Evolutionary conservation across 2,888 invertebrate genomes (phyloP).

Genomic region (Lagria hirta): DNA sequence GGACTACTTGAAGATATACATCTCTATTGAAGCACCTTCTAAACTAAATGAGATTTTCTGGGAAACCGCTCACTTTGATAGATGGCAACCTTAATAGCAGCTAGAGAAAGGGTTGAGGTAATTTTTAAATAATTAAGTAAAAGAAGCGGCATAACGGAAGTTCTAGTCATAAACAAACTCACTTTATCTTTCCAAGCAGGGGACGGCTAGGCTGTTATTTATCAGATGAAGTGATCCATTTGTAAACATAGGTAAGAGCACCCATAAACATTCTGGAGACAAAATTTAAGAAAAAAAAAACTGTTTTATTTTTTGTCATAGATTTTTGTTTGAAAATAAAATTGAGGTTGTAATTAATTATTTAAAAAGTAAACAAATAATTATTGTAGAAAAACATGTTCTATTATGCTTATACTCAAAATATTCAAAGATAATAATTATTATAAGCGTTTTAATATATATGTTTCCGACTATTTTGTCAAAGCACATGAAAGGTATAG

Average conservation of each 20-base stretch:
- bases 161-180: slow-evolving; percentile 9
- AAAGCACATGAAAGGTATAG: no score
- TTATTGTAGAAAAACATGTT: no score
- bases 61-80: slow-evolving; percentile 11
- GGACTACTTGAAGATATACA: slow-evolving; percentile 16
- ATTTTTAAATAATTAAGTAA: slow-evolving; percentile 22
- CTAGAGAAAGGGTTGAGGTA: slow-evolving; percentile 13
- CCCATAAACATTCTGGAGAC: slow-evolving; percentile 33
- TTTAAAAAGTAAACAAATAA: no score
- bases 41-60: slow-evolving; percentile 19
- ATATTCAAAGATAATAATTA: no score
- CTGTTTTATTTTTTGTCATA: no score
- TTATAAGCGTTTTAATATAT: no score
- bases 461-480: no score
- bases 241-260: slow-evolving; percentile 39
- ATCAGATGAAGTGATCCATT: slow-evolving; percentile 31
- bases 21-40: slow-evolving; percentile 16
- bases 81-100: slow-evolving; percentile 11
- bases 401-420: no score
- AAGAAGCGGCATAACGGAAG: slow-evolving; percentile 21
- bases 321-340: no score
- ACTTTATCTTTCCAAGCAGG: slow-evolving; percentile 14
- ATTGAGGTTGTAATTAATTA: no score
- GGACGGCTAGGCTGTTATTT: slow-evolving; percentile 25
- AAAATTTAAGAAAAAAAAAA: no score